Evolutionary conservation across 2,797 vertebrate genomes (phyloP), one percentile per base, ranked within the genome.

Genomic region (Galaxias olidus): DNA sequence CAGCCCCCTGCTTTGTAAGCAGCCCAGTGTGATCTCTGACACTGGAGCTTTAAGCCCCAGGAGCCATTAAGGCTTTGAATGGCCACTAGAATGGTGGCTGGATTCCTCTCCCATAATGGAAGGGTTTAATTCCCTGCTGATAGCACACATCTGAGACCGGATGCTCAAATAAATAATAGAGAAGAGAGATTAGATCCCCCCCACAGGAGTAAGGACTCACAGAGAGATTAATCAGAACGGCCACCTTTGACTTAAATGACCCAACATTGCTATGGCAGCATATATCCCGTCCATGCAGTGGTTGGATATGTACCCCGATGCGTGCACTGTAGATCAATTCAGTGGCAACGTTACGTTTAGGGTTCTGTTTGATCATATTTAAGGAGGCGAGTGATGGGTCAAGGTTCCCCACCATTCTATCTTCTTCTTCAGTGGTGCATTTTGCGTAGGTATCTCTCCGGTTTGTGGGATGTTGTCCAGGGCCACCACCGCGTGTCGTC

Each of bases 151-250:
- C 68, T 71, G 69, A 81, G 53, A 53, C 76, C 82, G 82, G 82
- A 84, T 86, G 84, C 79, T 79, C 81, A 76, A 83, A 87, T 89
- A 88, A 89, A 90, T 88, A 84, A 89, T 87, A 86, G 74, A 90
- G 66, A 72, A 76, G 82, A 69, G 75, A 72, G 74, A 75, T 65
- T 79, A 42, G 77, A 76, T 20, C 17, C 18, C 47, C 56, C 17
- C 15, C 61, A 51, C 18, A 30, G 30, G 30, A 30, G 2, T 30
- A 30, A 30, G 30, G 6, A 30, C 30, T 30, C 30, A 30, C 30
- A 3, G 30, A 30, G 30, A 30, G 30, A 30, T 30, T 30, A 30
- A 30, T 30, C 30, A 30, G 30, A 30, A 30, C 6, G 30, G 30
- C 2, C 2, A 30, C 30, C 30, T 30, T 30, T 30, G 30, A 30